Base-by-base conservation (phyloP, 1,140 invertebrate species). In the Mesaphorura yosii region DNA sequence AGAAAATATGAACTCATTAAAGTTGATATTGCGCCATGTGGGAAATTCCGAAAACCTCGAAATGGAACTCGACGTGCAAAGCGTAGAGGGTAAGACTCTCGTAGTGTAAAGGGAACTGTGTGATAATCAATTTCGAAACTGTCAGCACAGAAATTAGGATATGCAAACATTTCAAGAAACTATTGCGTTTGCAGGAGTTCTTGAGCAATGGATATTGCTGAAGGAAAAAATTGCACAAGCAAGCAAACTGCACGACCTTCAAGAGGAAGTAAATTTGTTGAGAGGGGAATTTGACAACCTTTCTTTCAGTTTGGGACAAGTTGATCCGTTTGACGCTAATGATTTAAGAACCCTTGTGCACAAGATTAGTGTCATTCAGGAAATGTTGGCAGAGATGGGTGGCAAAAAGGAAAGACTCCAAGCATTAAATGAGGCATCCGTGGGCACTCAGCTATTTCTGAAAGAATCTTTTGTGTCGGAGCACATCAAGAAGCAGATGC, bases 1-100 rank as follows among this genome's bases (percentile, higher is more conserved):
- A 64, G 81, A 84, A 62, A 84, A 85, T 66, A 75, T 83, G 46
- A 75, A 73, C 51, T 82, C 77, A 64, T 71, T 85, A 64, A 73
- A 78, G 64, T 66, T 73, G 19, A 71, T 83, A 50, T 63, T 80
- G 42, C 41, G 51, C 17, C 58, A 65, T 38, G 40, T 60, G 19
- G 50, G 56, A 20, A 49, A 53, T 54, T 64, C 61, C 27, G 70
- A 55, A 44, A 40, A 27, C 19, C 38, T 59, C n/a, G 42, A 54
- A 23, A 57, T 59, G 49, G 57, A 59, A 38, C 49, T 62, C 47
- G 60, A 62, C 31, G 28, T 56, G 15, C 57, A 57, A 49, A 39
- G 40, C 17, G 53, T 62, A 45, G 49, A 62, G 59, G 54, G 60
- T 62, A 54, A 45, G 19, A n/a, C 1, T 45, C 19, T 27, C n/a